Evolutionary conservation across 2,797 vertebrate genomes (phyloP).

Genomic region (Molossus molossus): DNA sequence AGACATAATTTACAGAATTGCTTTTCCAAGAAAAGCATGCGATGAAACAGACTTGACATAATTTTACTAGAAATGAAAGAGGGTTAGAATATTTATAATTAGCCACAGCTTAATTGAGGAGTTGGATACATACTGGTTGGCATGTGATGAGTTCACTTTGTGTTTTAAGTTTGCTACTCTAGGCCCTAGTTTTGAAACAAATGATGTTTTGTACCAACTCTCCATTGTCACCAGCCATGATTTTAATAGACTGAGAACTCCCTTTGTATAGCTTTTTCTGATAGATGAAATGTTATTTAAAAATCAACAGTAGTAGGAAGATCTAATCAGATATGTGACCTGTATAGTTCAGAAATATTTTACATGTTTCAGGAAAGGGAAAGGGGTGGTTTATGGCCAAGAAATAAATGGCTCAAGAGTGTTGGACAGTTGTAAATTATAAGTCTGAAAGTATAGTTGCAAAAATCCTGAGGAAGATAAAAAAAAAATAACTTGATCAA

Average conservation of each 20-base stretch:
- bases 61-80: constrained; percentile 66
- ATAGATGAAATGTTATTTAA: background rate
- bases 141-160: background rate
- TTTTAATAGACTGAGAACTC: background rate
- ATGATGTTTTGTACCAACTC: background rate
- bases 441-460: background rate
- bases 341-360: constrained; percentile 43
- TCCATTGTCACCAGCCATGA: background rate
- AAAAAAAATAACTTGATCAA: background rate
- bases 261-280: background rate
- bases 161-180: constrained; percentile 50
- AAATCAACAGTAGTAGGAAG: background rate
- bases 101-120: constrained; percentile 38
- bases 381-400: background rate
- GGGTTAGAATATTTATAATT: constrained; percentile 50
- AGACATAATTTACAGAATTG: background rate
- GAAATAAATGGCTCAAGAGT: background rate
- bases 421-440: background rate
- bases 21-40: constrained; percentile 55
- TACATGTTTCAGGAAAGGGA: background rate
- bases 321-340: background rate
- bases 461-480: background rate
- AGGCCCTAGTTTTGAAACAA: background rate
- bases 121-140: background rate
- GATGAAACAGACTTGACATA: background rate